A percentile compares a stretch with the other conserved stretches of the same genome.
Conservation (phyloP, 2,888 invertebrate species). For the Athalia circularis region DNA sequence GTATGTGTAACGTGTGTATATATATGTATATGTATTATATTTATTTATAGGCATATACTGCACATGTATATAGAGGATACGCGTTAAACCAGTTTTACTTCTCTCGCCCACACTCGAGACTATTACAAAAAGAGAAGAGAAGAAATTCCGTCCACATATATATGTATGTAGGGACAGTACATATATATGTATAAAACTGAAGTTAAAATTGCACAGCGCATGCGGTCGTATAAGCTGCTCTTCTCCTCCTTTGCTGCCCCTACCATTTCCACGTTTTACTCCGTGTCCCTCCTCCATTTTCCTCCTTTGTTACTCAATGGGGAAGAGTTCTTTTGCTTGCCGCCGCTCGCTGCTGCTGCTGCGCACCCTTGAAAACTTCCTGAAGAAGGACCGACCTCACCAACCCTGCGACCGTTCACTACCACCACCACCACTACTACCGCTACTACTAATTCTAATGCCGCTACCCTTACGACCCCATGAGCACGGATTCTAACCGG, state of each 20-base stretch:
- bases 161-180: conserved; percentile 1
- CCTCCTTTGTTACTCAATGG: conserved; percentile 7
- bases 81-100: conserved; percentile 34
- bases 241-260: background rate
- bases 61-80: background rate
- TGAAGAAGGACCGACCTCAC: conserved; percentile 2
- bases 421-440: too few relatives aligned
- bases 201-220: conserved; percentile 6
- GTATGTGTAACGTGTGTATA: too few relatives aligned
- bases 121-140: too few relatives aligned
- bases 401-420: background rate
- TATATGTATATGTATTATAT: too few relatives aligned
- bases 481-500: too few relatives aligned
- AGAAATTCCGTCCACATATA: background rate
- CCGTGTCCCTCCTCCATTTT: background rate
- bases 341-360: background rate
- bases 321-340: conserved; percentile 13
- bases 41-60: too few relatives aligned
- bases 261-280: background rate
- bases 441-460: too few relatives aligned
- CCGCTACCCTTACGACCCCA: too few relatives aligned
- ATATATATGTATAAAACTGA: background rate
- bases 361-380: conserved; percentile 26
- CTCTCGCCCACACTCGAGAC: conserved; percentile 3
- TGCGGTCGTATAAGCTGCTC: background rate